Evolutionary conservation across 2,888 invertebrate genomes (phyloP).

Genomic region (Ditylenchus weischeri): DNA sequence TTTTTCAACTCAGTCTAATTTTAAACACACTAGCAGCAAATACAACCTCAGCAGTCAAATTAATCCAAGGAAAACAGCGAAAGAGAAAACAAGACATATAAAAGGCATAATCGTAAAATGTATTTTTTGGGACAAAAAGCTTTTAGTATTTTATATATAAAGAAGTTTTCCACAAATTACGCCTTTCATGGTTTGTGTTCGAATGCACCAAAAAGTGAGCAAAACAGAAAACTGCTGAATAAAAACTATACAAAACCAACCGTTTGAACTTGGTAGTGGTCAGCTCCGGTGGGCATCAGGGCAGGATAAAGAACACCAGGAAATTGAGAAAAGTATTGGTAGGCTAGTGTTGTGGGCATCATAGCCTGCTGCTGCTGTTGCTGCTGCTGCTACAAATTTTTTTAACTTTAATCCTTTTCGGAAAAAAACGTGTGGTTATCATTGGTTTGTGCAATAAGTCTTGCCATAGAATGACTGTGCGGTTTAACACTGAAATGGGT

Average conservation of each 20-base stretch:
- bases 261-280: conserved; percentile 23
- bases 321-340: conserved; percentile 46
- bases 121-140: background rate
- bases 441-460: too few species aligned
- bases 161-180: background rate
- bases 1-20: too few species aligned
- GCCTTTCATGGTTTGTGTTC: conserved; percentile 11
- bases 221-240: background rate
- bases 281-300: background rate
- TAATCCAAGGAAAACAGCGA: conserved; percentile 19
- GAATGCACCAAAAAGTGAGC: conserved; percentile 3
- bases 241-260: conserved; percentile 17
- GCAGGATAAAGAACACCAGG: conserved; percentile 23
- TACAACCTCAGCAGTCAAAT: too few species aligned
- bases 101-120: conserved; percentile 15
- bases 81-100: conserved; percentile 10
- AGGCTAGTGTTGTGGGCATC: conserved; percentile 41
- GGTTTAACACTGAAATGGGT: too few species aligned
- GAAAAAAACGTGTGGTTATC: too few species aligned
- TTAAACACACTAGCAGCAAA: too few species aligned
- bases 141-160: too few species aligned
- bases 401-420: too few species aligned
- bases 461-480: too few species aligned
- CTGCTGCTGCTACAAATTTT: conserved; percentile 13
- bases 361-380: conserved; percentile 42